Evolutionary conservation across 2,888 invertebrate species (phyloP), one percentile per base, ranked within the genome.

Genomic region (Philereme vetulata): DNA sequence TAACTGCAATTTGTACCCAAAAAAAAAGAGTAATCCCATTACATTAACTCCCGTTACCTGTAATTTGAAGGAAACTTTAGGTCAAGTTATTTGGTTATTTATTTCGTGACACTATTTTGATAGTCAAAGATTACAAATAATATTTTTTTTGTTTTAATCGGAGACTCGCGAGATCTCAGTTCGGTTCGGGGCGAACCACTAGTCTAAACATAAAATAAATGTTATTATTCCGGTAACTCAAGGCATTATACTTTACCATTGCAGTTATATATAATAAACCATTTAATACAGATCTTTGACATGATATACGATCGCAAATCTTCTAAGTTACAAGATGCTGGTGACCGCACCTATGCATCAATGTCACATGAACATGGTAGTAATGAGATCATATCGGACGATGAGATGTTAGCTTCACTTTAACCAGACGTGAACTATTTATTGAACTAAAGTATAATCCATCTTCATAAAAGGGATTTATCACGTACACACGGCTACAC

Each of bases 231-330:
- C 42, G 44, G 51, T 45, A 56, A 47, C 33, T 42, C 33, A 11
- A 40, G 4, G 50, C 9, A 38, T 47, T 46, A 51, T 52, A 52
- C 49, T 52, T 52, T 60, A 60, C 51, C 51, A 48, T 43, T 40
- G 48, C 35, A 45, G 35, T 51, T 10, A 43, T 32, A 32, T 38
- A 38, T 32, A 5, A 59, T 51, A 52, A 35, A 49, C 44, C n/a
- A 46, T 32, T n/a, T 32, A 40, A 38, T 44, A 43, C 10, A 44
- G 57, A 52, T 46, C 40, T 56, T 44, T 21, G 60, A 53, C 55
- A 48, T 62, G 64, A 65, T 63, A 56, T 59, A 64, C 49, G 62
- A 56, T 52, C 21, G 45, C 49, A 34, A 51, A 62, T 56, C 62
- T 54, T 54, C 58, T 50, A 49, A 56, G 59, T 49, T 60, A 62